Base-by-base conservation (phyloP, 2,888 invertebrate species). In the Leptinotarsa rubiginosa region DNA sequence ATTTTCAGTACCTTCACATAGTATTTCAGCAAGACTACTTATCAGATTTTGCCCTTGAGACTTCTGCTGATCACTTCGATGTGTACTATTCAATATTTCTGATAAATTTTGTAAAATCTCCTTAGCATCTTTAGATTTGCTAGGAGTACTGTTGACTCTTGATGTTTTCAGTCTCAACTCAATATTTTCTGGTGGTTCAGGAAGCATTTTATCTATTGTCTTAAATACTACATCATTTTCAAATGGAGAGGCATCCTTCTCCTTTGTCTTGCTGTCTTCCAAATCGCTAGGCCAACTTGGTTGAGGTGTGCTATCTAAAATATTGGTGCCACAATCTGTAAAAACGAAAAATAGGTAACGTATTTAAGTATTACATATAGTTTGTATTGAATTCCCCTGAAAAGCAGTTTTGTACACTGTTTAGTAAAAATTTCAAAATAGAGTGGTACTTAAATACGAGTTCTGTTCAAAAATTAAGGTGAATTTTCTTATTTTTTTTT, bases 221-320 rank as follows among this genome's bases (percentile, higher is more conserved):
- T 81, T 81, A 41, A 78, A 76, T 25, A 81, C 70, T 5, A 72
- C 73, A 69, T 79, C 78, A 49, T 74, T 75, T 64, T 75, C 72
- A 66, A 59, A 69, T 65, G 78, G 73, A 13, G 50, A 20, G 25
- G 75, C 67, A 65, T 80, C 77, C n/a, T 76, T 73, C 3, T 72
- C 67, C 16, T 72, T 70, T 15, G 62, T 64, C 22, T 75, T 67
- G 18, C 73, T 74, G 12, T 77, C 74, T 41, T 69, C 76, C n/a
- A 75, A 62, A 50, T 79, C 79, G 31, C 72, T 52, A 12, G 79
- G 79, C 80, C 80, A 80, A 16, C 76, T 74, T 18, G 80, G 80
- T 72, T 80, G 79, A 10, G 79, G 77, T 15, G 78, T 81, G 20
- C 72, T 73, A 72, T 79, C 79, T 62, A 79, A 66, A 49, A 79